These are phyloP conservation scores for Telmatochromis brachygnathus DNA, from an alignment of 2,113 vertebrate genomes.

Conservation along the genomic window DNA sequence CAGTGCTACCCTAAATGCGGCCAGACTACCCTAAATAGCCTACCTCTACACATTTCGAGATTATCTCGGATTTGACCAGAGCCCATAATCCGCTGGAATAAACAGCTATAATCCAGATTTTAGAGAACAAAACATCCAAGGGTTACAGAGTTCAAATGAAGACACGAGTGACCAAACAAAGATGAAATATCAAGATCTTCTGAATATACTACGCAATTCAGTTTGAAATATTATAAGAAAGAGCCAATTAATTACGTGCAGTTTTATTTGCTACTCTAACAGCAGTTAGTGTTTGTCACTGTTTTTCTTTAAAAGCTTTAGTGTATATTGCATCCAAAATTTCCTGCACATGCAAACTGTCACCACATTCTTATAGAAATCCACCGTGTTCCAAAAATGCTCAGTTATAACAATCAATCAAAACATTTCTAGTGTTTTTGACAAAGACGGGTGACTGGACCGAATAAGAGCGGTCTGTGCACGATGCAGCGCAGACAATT, in stretches of 20 bases:
- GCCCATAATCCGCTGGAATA: slow-evolving; percentile 40
- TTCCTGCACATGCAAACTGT: not conserved
- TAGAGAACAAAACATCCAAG: not conserved
- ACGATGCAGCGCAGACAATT: not conserved
- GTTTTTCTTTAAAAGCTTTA: not conserved
- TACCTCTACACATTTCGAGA: slow-evolving; percentile 40
- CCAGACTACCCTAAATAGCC: slow-evolving; percentile 15
- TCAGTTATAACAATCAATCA: not conserved
- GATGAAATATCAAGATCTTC: not conserved
- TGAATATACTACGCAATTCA: not conserved
- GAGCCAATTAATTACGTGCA: not conserved
- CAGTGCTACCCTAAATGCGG: not conserved
- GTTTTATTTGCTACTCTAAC: not conserved
- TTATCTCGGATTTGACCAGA: slow-evolving; percentile 33
- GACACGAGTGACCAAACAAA: not conserved
- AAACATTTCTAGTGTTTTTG: not conserved
- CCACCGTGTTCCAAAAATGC: not conserved
- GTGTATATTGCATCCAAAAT: not conserved
- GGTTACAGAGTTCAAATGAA: slow-evolving; percentile 1
- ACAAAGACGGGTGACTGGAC: not conserved
- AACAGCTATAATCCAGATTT: slow-evolving; percentile 36
- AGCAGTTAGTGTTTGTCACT: not conserved
- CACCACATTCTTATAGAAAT: not conserved
- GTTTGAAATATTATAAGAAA: not conserved
- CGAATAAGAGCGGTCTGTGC: not conserved